Evolutionary conservation across 30 jellyfish, hydroid and myxozoan genomes (phyloP).

Genomic region (Pelagia noctiluca): DNA sequence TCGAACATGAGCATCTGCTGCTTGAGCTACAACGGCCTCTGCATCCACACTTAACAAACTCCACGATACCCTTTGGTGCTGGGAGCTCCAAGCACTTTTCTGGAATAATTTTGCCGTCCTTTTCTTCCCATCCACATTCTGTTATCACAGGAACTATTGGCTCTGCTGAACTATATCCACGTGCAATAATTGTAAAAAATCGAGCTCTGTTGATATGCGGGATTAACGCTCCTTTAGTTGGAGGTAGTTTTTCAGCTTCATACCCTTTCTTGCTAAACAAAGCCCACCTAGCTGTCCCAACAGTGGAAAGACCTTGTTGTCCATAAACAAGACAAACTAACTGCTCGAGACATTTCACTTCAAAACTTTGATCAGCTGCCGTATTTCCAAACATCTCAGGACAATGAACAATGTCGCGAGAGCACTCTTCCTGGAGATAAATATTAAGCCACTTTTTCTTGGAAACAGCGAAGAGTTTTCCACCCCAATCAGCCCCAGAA

Average conservation of each 20-base stretch:
- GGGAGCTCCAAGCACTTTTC: too few relatives aligned
- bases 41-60: too few relatives aligned
- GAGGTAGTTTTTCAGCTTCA: conserved; percentile 5
- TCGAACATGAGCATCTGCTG: too few relatives aligned
- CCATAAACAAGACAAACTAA: conserved; percentile 2
- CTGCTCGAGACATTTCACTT: conserved; percentile 1
- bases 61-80: conserved; percentile 9
- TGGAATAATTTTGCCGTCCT: too few relatives aligned
- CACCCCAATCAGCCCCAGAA: conserved; percentile 2
- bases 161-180: too few relatives aligned
- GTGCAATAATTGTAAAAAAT: too few relatives aligned
- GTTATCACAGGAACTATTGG: too few relatives aligned
- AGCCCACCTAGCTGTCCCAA: too few relatives aligned
- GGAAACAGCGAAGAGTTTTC: not conserved
- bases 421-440: not conserved
- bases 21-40: too few relatives aligned
- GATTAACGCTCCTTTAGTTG: conserved; percentile 5
- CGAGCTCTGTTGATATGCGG: conserved; percentile 5
- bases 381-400: not conserved
- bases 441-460: conserved; percentile 1
- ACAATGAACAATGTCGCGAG: not conserved
- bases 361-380: conserved; percentile 2
- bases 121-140: too few relatives aligned
- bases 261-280: too few relatives aligned
- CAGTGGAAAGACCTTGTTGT: too few relatives aligned